Conservation (phyloP, 2,888 invertebrate genomes). For the Epistrophe eligans region DNA sequence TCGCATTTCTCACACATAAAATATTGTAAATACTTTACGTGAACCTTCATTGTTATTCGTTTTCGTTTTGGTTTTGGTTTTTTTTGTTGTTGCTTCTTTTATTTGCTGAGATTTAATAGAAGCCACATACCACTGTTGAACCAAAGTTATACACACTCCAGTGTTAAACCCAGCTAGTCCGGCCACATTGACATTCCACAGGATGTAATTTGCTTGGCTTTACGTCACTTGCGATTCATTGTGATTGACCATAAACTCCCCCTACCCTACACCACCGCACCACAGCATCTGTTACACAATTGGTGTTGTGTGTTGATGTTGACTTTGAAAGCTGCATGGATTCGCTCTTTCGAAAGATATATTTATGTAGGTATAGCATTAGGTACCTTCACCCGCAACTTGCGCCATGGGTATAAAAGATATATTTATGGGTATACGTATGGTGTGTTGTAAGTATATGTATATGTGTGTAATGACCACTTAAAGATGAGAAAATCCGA, state of each 20-base stretch:
- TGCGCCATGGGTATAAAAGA: neutral
- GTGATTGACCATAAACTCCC: conserved; percentile 57
- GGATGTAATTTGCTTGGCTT: conserved; percentile 48
- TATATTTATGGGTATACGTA: neutral
- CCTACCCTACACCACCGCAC: conserved; percentile 3
- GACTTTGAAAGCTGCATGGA: conserved; percentile 39
- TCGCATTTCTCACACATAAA: neutral
- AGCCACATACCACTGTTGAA: conserved; percentile 32
- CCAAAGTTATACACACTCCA: conserved; percentile 35
- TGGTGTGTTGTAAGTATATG: neutral
- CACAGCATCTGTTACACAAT: conserved; percentile 52
- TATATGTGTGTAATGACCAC: conserved; percentile 33
- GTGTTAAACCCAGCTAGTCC: conserved; percentile 14
- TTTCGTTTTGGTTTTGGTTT: neutral
- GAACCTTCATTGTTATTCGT: conserved; percentile 13
- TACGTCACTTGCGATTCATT: conserved; percentile 48
- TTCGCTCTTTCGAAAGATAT: neutral
- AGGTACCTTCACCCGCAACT: conserved; percentile 3
- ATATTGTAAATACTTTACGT: conserved; percentile 7
- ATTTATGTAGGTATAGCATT: neutral
- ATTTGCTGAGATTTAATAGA: conserved; percentile 34
- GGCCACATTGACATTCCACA: conserved; percentile 51
- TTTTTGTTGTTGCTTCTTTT: conserved; percentile 8
- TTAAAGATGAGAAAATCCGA: conserved; percentile 40
- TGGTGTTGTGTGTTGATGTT: conserved; percentile 59